A percentile compares a stretch with the other conserved stretches of the same genome.
Conservation (phyloP, 2,888 invertebrate species). For the Drosophila peninsularis region DNA sequence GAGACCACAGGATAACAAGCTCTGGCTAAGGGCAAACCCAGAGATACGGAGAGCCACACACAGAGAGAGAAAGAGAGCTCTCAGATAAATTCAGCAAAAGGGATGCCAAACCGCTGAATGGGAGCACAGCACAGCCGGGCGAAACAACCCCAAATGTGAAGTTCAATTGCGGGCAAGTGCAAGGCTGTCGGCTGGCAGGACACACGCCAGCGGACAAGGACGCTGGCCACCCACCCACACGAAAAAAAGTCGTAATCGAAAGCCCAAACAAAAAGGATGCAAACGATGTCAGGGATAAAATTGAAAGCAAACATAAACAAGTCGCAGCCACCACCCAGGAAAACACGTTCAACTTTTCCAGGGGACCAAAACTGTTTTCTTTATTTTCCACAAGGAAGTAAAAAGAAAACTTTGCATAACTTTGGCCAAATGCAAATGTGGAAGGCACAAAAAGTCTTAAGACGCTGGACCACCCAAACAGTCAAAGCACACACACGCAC, state of each 20-base stretch:
- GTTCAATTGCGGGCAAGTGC: slow-evolving; percentile 77
- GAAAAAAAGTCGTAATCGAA: slow-evolving; percentile 36
- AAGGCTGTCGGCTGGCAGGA: slow-evolving; percentile 51
- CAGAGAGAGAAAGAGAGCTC: slow-evolving; percentile 21
- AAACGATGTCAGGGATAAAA: slow-evolving; percentile 68
- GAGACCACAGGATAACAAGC: slow-evolving; percentile 33
- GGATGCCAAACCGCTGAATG: slow-evolving; percentile 40
- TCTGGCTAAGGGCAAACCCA: slow-evolving; percentile 22
- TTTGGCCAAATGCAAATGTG: slow-evolving; percentile 42
- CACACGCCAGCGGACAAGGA: slow-evolving; percentile 50
- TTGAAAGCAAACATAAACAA: slow-evolving; percentile 69
- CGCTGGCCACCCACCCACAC: slow-evolving; percentile 30
- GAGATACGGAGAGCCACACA: slow-evolving; percentile 1
- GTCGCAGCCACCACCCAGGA: slow-evolving; percentile 33
- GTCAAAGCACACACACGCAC: slow-evolving; percentile 2
- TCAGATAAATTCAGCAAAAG: slow-evolving; percentile 70
- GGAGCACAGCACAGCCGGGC: slow-evolving; percentile 33
- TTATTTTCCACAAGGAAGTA: slow-evolving; percentile 2
- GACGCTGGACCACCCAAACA: slow-evolving; percentile 40
- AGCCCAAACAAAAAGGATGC: slow-evolving; percentile 60
- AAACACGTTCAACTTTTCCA: slow-evolving; percentile 7
- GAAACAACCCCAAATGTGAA: slow-evolving; percentile 68
- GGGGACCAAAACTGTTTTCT: neutral
- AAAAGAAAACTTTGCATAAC: slow-evolving; percentile 19
- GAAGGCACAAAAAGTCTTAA: slow-evolving; percentile 11